Conservation (phyloP, 2,113 vertebrate species). For the Eleginops maclovinus region DNA sequence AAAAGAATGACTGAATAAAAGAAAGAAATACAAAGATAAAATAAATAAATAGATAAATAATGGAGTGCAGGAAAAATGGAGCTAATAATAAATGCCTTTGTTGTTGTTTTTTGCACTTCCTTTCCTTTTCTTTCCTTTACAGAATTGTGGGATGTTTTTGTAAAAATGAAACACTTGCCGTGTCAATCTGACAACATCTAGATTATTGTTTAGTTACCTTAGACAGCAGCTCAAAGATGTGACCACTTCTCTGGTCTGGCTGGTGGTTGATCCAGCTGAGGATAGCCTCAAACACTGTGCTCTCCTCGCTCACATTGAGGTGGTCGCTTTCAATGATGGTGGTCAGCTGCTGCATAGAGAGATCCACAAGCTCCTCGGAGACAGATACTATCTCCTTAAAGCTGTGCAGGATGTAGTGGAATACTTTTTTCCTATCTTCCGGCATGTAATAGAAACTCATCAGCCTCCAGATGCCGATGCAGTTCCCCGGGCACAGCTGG, state of each 20-base stretch:
- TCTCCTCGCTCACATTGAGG: slow-evolving; percentile 35
- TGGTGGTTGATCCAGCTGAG: slow-evolving; percentile 49
- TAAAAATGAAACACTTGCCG: no score
- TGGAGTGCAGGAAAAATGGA: no score
- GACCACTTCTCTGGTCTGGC: slow-evolving; percentile 24
- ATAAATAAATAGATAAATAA: no score
- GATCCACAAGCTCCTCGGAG: slow-evolving; percentile 84
- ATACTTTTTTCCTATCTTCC: slow-evolving; percentile 78
- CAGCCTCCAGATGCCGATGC: slow-evolving; percentile 79
- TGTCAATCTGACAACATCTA: neutral
- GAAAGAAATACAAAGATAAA: no score
- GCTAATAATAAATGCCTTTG: no score
- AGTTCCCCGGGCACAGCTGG: slow-evolving; percentile 83
- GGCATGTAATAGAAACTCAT: slow-evolving; percentile 60
- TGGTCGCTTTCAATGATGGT: slow-evolving; percentile 76
- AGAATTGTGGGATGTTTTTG: no score
- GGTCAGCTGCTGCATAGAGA: slow-evolving; percentile 79
- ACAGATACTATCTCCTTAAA: slow-evolving; percentile 76
- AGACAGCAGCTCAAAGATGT: slow-evolving; percentile 34
- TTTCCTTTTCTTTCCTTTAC: no score
- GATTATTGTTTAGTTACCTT: slow-evolving; percentile 25
- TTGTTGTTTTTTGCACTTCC: no score
- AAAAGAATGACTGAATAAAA: no score
- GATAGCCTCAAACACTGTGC: slow-evolving; percentile 27
- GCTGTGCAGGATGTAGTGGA: slow-evolving; percentile 84